Evolutionary conservation across 2,113 vertebrate genomes (phyloP).

Genomic region (Cynopterus brachyotis): DNA sequence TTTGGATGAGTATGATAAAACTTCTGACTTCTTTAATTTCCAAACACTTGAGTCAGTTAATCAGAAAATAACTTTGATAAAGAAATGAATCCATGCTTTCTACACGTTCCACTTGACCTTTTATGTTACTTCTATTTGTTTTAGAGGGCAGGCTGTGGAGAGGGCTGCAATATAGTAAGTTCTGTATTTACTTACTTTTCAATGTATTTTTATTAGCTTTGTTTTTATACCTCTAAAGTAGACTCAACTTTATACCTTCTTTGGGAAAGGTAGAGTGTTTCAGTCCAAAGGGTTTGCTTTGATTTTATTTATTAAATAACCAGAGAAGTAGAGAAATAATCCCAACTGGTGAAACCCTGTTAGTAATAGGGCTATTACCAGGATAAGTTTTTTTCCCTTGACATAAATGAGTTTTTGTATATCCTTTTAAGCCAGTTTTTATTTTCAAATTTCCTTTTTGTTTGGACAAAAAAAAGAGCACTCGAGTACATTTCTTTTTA

Average conservation of each 20-base stretch:
- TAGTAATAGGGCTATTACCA: not conserved
- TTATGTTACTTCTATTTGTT: not conserved
- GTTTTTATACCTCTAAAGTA: not conserved
- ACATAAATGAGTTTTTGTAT: not conserved
- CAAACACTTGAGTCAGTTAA: not conserved
- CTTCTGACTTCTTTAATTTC: conserved; percentile 25
- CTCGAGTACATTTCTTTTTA: not conserved
- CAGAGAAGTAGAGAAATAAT: conserved; percentile 4
- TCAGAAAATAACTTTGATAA: conserved; percentile 17
- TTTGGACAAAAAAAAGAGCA: not conserved
- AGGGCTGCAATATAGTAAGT: not conserved
- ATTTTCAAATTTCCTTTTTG: conserved; percentile 10
- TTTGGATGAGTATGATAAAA: not conserved
- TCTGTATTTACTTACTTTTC: conserved; percentile 8
- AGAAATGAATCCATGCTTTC: not conserved
- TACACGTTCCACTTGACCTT: not conserved
- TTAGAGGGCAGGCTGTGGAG: not conserved
- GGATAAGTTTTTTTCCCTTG: not conserved
- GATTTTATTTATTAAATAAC: conserved; percentile 1
- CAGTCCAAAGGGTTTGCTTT: not conserved
- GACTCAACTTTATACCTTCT: not conserved
- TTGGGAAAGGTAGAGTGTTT: not conserved
- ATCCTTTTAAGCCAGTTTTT: not conserved
- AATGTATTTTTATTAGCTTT: not conserved
- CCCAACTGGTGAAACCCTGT: not conserved